Evolutionary conservation across 1,140 invertebrate species (phyloP), one percentile per base, ranked within the genome.

Genomic region (Ceratina calcarata): DNA sequence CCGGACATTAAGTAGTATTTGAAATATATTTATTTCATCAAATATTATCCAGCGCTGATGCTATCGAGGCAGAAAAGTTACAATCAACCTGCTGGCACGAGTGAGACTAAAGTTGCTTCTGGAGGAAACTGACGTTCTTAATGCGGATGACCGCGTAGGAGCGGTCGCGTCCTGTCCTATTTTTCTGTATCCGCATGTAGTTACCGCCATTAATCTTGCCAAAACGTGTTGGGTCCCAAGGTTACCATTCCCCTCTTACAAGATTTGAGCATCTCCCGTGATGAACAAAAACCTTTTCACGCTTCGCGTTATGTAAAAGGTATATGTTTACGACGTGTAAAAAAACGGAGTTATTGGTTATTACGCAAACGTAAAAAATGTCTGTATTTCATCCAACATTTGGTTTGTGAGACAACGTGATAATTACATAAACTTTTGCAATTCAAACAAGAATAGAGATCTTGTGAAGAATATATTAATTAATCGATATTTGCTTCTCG

Each of bases 21-120:
- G 37, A 45, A 45, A 8, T 45, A n/a, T n/a, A n/a, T n/a, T n/a
- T n/a, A 45, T 45, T 45, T 10, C 6, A 10, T 45, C 10, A 45
- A 45, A 45, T 45, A 45, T 45, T 45, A 10, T 45, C 37, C 37
- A 10, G 37, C 37, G 10, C 68, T 85, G 80, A 80, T 69, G 62
- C 81, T 72, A 27, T 27, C 6, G 16, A 61, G 37, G 13, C 24
- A 27, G 13, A 61, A 27, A 4, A 7, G 13, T 27, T 27, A 3
- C 3, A 15, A 3, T 27, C 20, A 3, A 51, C 20, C 16, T 18
- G 20, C 3, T 0, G 8, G 22, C 10, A 51, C 65, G 62, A 83
- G 81, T 80, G 0, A 16, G 37, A 13, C 49, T 22, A 49, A 20
- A 90, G 83, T 24, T 45, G 20, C 15, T 10, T 32, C n/a, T 65